Evolutionary conservation across 2,888 invertebrate species (phyloP).

Genomic region (Tachina grossa): DNA sequence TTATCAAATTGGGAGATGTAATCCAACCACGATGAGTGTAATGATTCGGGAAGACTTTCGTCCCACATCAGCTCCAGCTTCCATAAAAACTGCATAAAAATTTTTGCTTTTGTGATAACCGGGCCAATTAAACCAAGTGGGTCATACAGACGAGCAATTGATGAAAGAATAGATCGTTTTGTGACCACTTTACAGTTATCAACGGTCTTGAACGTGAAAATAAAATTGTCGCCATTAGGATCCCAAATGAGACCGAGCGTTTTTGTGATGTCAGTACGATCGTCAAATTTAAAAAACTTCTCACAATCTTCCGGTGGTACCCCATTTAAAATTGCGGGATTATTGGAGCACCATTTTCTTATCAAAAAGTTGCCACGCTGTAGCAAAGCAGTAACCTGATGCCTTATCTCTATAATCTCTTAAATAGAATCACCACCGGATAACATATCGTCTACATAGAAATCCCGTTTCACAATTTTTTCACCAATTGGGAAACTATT

Average conservation of each 20-base stretch:
- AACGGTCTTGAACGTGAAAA: neutral
- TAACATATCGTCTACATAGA: conserved; percentile 37
- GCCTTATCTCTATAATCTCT: conserved; percentile 1
- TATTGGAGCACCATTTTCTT: conserved; percentile 39
- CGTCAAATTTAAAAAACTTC: conserved; percentile 22
- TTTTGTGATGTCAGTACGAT: conserved; percentile 32
- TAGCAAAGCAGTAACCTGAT: conserved; percentile 21
- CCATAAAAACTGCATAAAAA: too few relatives aligned
- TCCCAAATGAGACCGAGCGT: too few relatives aligned
- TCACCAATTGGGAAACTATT: neutral
- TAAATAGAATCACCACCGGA: conserved; percentile 31
- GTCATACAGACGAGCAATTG: neutral
- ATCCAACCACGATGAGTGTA: too few relatives aligned
- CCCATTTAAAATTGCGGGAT: neutral
- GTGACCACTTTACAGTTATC: neutral
- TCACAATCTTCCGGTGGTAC: conserved; percentile 3
- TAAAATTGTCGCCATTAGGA: conserved; percentile 21
- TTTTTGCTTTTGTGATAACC: too few relatives aligned
- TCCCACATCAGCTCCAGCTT: too few relatives aligned
- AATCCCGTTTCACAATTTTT: neutral
- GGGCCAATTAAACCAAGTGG: too few relatives aligned
- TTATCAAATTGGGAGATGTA: too few relatives aligned
- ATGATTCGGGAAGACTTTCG: too few relatives aligned
- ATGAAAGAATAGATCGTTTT: conserved; percentile 1
- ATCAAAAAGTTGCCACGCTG: conserved; percentile 10